Evolutionary conservation across 2,113 vertebrate genomes (phyloP).

Genomic region (Cnemophilus loriae): DNA sequence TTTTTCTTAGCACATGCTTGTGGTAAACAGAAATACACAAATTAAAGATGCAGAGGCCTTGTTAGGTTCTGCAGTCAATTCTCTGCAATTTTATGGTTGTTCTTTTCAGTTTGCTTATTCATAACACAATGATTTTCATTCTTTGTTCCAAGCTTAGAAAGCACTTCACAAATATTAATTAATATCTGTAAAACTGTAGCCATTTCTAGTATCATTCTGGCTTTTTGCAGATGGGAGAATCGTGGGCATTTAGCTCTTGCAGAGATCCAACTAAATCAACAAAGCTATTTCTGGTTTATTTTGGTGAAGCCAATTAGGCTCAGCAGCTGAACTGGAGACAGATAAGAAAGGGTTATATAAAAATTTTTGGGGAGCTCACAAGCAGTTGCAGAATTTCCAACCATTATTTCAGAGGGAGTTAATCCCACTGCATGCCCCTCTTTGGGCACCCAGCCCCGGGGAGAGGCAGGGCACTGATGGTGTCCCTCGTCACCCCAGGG

Average conservation of each 20-base stretch:
- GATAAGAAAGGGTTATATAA: background rate
- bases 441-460: fast-evolving
- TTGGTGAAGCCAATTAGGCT: background rate
- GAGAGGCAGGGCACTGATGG: background rate
- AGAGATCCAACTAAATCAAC: background rate
- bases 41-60: conserved; percentile 32
- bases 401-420: background rate
- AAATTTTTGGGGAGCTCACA: background rate
- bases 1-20: background rate
- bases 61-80: conserved; percentile 29
- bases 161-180: conserved; percentile 25
- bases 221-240: background rate
- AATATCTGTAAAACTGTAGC: background rate
- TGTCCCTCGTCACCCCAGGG: background rate
- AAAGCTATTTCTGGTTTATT: background rate
- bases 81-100: conserved; percentile 27
- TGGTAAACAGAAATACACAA: background rate
- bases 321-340: background rate
- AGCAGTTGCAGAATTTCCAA: background rate
- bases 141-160: conserved; percentile 26
- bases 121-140: background rate
- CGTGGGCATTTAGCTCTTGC: background rate
- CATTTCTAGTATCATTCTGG: background rate
- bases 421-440: background rate
- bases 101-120: conserved; percentile 26